Evolutionary conservation across 2,888 invertebrate genomes (phyloP).

Genomic region (Meganola albula): DNA sequence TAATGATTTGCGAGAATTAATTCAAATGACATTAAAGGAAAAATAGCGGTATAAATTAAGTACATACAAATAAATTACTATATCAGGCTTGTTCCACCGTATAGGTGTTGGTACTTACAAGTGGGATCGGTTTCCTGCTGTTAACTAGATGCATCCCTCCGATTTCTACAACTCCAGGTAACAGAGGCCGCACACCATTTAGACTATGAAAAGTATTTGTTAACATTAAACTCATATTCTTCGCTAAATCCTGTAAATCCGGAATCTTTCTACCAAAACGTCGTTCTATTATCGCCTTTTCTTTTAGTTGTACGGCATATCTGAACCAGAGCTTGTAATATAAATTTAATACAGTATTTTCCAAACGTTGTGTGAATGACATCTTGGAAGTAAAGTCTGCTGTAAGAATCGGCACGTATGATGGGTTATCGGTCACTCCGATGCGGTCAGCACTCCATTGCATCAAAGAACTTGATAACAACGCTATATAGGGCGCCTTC

Average conservation of each 20-base stretch:
- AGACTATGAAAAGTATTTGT: conserved; percentile 80
- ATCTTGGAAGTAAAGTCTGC: conserved; percentile 65
- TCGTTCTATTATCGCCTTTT: conserved; percentile 56
- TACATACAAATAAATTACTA: neutral
- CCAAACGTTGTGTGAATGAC: conserved; percentile 68
- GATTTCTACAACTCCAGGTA: conserved; percentile 79
- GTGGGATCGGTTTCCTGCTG: conserved; percentile 56
- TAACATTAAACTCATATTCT: conserved; percentile 72
- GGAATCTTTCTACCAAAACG: conserved; percentile 67
- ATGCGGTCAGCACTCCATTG: conserved; percentile 73
- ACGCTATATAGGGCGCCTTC: conserved; percentile 74
- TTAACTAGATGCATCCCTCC: conserved; percentile 79
- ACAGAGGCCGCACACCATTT: conserved; percentile 73
- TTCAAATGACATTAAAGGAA: no score
- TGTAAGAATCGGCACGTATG: conserved; percentile 75
- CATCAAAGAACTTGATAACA: conserved; percentile 76
- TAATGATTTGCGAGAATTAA: no score
- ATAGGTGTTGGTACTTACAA: conserved; percentile 43
- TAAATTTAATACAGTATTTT: conserved; percentile 46
- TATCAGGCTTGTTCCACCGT: no score
- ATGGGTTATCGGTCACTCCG: conserved; percentile 66
- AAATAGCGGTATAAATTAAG: no score
- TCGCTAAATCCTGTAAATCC: conserved; percentile 69
- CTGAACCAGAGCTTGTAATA: conserved; percentile 54
- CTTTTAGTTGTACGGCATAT: conserved; percentile 46